Evolutionary conservation across 2,113 vertebrate species (phyloP).

Genomic region (Xenopus borealis): DNA sequence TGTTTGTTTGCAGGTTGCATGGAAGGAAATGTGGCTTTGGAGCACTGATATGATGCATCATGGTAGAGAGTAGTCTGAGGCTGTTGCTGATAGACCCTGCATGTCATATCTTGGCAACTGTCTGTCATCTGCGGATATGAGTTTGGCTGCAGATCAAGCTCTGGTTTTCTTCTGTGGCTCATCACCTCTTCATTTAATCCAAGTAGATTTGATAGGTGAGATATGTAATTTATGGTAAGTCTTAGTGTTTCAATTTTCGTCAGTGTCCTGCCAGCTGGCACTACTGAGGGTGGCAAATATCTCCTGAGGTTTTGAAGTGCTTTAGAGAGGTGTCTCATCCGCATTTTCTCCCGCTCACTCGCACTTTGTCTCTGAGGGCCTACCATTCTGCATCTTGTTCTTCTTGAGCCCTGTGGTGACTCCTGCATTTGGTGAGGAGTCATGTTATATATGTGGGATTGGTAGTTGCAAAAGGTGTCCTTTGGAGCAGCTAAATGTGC

Average conservation of each 20-base stretch:
- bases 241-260: constrained; percentile 77
- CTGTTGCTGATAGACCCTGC: constrained; percentile 48
- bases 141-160: constrained; percentile 41
- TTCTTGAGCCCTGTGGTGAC: constrained; percentile 30
- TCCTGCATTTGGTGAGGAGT: constrained; percentile 4
- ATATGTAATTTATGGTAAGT: constrained; percentile 74
- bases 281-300: constrained; percentile 72
- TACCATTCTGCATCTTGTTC: constrained; percentile 56
- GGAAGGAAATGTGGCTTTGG: constrained; percentile 7
- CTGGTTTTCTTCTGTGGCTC: constrained; percentile 56
- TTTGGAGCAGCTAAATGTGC: constrained; percentile 23
- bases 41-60: constrained; percentile 8
- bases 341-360: constrained; percentile 76
- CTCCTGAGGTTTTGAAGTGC: constrained; percentile 73
- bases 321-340: constrained; percentile 76
- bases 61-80: constrained; percentile 3
- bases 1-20: neutral
- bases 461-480: constrained; percentile 39
- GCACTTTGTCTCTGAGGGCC: constrained; percentile 74
- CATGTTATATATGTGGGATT: constrained; percentile 13
- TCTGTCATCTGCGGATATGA: constrained; percentile 55
- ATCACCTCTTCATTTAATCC: constrained; percentile 64
- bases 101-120: constrained; percentile 55
- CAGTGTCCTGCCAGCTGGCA: constrained; percentile 67
- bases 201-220: constrained; percentile 69